These are phyloP conservation scores for Epinotia ramella DNA, from an alignment of 2,888 invertebrate species.

Conservation along the genomic window DNA sequence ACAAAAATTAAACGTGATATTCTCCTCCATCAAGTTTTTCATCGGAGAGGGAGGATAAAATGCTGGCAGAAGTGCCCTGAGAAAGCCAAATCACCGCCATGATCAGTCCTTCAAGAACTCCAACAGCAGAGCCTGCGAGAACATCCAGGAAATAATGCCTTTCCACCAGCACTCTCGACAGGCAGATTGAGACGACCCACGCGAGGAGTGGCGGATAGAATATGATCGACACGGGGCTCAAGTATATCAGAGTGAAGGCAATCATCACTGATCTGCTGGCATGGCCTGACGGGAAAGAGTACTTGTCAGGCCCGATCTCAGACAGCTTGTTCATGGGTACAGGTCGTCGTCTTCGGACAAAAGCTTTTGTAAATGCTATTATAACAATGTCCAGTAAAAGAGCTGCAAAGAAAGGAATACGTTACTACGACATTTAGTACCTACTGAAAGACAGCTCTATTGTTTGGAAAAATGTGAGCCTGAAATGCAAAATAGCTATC, in stretches of 20 bases:
- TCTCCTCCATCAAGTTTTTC: conserved; percentile 89
- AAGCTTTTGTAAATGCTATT: conserved; percentile 91
- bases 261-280: conserved; percentile 93
- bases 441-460: neutral
- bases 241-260: conserved; percentile 88
- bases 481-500: neutral
- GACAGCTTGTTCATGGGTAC: conserved; percentile 88
- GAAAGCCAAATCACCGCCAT: conserved; percentile 89
- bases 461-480: neutral
- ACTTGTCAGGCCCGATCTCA: conserved; percentile 93
- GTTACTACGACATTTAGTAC: neutral
- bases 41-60: conserved; percentile 87
- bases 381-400: conserved; percentile 92
- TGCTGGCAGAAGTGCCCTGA: conserved; percentile 84
- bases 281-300: conserved; percentile 97
- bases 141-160: conserved; percentile 96
- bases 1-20: conserved; percentile 85
- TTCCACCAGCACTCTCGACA: conserved; percentile 93
- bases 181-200: conserved; percentile 90
- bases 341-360: conserved; percentile 91
- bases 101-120: conserved; percentile 88
- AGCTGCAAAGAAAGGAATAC: conserved; percentile 83
- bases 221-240: conserved; percentile 87
- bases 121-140: conserved; percentile 89
- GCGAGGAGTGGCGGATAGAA: conserved; percentile 87